Evolutionary conservation across 1,140 invertebrate genomes (phyloP), one percentile per base, ranked within the genome.

Genomic region (Leucophenga varia): DNA sequence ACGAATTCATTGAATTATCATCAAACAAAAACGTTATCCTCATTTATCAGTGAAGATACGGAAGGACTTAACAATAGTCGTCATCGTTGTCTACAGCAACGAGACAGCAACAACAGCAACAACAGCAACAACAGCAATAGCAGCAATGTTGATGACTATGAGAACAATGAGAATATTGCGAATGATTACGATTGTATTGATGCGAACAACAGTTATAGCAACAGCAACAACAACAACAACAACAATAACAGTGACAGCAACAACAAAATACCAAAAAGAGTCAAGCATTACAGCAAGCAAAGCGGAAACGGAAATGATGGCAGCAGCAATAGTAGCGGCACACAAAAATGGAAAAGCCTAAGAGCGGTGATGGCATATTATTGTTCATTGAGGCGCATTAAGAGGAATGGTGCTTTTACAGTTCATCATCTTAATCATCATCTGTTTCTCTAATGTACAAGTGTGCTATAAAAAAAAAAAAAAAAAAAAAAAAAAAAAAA

Each of bases 301-400:
- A n/a, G n/a, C 13, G 16, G 25, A 8, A 32, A 18, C 8, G 28
- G 18, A 3, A 14, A 35, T 42, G 52, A 38, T 35, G 22, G 36
- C 13, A 16, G n/a, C 25, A 38, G 16, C 28, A 36, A 45, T 30
- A 44, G 22, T n/a, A 48, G 82, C 73, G 83, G 86, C 51, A 84
- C 86, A 64, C 86, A 88, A 79, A 88, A 87, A 71, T 91, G 88
- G 88, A 86, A 85, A 77, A 89, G 89, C 78, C 81, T 91, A 50
- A 81, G 87, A 68, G 88, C 88, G 58, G 88, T 90, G 60, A 88
- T 90, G 86, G 86, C 88, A 59, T 88, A 89, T 79, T 90, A 90
- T 82, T 86, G 87, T 78, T 86, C 87, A 59, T 83, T 91, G 64
- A 84, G 89, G 77, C 88, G 88, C 80, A 90, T 91, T 79, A 90